Base-by-base conservation (phyloP, 2,797 vertebrate species). In the Mareca penelope region DNA sequence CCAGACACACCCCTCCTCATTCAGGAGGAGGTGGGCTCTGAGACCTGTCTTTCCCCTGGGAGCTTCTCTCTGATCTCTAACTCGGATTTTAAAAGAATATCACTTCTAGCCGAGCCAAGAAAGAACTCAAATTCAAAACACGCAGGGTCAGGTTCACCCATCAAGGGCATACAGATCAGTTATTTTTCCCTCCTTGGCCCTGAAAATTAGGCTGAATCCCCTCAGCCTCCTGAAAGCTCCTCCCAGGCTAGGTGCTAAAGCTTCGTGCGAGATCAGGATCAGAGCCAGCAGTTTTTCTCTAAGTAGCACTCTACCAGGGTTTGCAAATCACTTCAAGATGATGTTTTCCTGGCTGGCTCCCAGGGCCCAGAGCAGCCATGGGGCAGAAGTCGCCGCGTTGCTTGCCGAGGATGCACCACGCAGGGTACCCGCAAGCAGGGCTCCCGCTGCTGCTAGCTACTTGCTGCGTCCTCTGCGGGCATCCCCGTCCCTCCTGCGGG, bases 381-480 rank as follows among this genome's bases (percentile, higher is more conserved):
- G 63, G 33, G 10, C 11, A n/a, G 18, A 57, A 15, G 63, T 5
- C 69, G 50, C 63, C 67, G 55, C 23, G 19, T 6, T 39, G 29
- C n/a, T 65, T 63, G 28, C 12, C 0, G 3, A 72, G 42, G 46
- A 23, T 2, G 8, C 6, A 0, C 31, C 2, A 2, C 37, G 22
- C 28, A 10, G 10, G 10, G 9, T 5, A 57, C 16, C 14, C 5
- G n/a, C 6, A 33, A 31, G 10, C 17, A 24, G 16, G 8, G 1
- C 26, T 37, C 23, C 12, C 14, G 73, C 26, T 44, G n/a, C 50
- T 59, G 22, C 24, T 17, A 6, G 50, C 40, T 22, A 12, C 0
- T 0, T 26, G 67, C 24, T 18, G 1, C 0, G 1, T 50, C 59
- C 76, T 63, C 2, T 40, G 33, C 0, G 0, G 1, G 5, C 1